A percentile compares a stretch with the other conserved stretches of the same genome.
Conservation (phyloP, 2,797 vertebrate genomes). For the Psittacula derbiana region DNA sequence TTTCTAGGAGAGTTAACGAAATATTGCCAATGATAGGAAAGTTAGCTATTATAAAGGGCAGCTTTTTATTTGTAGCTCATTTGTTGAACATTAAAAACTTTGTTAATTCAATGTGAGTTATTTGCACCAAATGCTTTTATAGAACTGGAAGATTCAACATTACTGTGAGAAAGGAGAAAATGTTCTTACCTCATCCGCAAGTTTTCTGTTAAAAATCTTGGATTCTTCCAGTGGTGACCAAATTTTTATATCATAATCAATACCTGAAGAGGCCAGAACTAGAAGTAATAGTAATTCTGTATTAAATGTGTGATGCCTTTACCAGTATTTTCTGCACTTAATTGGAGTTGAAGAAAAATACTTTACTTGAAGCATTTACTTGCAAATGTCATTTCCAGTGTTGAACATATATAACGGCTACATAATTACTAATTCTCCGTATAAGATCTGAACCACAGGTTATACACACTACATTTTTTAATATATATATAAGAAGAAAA, state of each 20-base stretch:
- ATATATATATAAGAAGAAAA: background rate
- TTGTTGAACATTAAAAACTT: background rate
- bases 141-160: background rate
- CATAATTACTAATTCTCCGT: background rate
- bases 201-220: conserved; percentile 92
- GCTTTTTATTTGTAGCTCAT: background rate
- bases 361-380: background rate
- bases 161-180: background rate
- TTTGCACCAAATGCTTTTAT: background rate
- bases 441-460: background rate
- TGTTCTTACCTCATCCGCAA: conserved; percentile 90
- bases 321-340: background rate
- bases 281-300: conserved; percentile 28
- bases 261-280: conserved; percentile 98
- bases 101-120: background rate
- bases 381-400: background rate
- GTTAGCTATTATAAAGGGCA: background rate
- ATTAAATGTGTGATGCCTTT: background rate
- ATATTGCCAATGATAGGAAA: background rate
- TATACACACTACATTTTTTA: background rate
- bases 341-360: background rate
- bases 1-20: background rate
- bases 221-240: conserved; percentile 94
- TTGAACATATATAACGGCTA: background rate
- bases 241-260: conserved; percentile 98